Base-by-base conservation (phyloP, 1,140 invertebrate species). In the Megalonaias nervosa region DNA sequence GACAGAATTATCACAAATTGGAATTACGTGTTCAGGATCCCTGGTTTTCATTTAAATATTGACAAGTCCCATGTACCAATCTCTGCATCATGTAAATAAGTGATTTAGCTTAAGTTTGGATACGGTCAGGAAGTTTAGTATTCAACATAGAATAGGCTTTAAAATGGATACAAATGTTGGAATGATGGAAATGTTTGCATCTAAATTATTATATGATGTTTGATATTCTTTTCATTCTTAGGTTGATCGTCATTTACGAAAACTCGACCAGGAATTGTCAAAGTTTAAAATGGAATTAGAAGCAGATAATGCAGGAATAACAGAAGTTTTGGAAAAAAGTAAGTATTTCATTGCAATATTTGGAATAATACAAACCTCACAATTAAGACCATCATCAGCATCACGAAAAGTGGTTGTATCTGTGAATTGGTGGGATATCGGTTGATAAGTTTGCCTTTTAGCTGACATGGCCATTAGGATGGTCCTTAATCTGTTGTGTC, bases 241-340 rank as follows among this genome's bases (percentile, higher is more conserved):
- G 88, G 86, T 99, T 69, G 96, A 98, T 86, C 94, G 97, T 87
- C 99, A 99, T 92, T 92, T 98, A 83, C 92, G 97, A 77, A 93
- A 96, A 91, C 91, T 99, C 66, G 98, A 99, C 89, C 96, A 96
- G 88, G 98, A 99, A 89, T 90, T 99, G 57, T 94, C 86, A 16
- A 99, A 99, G 91, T 99, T 99, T 90, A 99, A 99, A 92, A 97
- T 98, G 93, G 98, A 99, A 92, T 88, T 99, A 62, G 98, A 99
- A 92, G 97, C 97, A 38, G 98, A 99, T 90, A 97, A 99, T 92
- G 96, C 97, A 83, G 98, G 98, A 21, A 99, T 99, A 65, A 99
- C 98, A 16, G 97, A 99, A 92, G 93, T 98, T 57, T 90, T 99
- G 77, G 98, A 99, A 91, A 98, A 98, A 91, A 82, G 90, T 91